These are phyloP conservation scores for Bembecia ichneumoniformis DNA, from an alignment of 2,888 invertebrate genomes.

Conservation along the genomic window DNA sequence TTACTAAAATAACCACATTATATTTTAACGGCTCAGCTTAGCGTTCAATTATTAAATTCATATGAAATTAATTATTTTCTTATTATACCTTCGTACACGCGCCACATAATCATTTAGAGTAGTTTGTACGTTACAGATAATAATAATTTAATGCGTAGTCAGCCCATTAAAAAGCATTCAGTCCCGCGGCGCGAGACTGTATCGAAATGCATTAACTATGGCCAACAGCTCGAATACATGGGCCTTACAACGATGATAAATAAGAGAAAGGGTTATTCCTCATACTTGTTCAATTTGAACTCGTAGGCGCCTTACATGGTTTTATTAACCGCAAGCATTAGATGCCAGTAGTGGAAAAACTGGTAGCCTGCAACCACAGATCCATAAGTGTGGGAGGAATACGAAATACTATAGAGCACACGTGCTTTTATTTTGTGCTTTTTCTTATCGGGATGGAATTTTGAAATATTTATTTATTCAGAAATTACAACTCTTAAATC, in stretches of 20 bases:
- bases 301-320: background rate
- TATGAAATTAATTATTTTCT: background rate
- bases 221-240: background rate
- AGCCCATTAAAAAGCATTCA: constrained; percentile 61
- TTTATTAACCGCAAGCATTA: background rate
- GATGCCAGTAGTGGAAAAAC: too few relatives aligned
- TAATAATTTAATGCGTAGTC: constrained; percentile 38
- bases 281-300: background rate
- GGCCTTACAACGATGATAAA: background rate
- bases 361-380: too few relatives aligned
- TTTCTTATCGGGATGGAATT: too few relatives aligned
- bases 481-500: too few relatives aligned
- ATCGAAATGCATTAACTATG: constrained; percentile 33
- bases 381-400: too few relatives aligned
- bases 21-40: too few relatives aligned
- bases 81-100: background rate
- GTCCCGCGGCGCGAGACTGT: constrained; percentile 26
- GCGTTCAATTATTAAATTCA: background rate
- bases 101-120: constrained; percentile 15
- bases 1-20: too few relatives aligned
- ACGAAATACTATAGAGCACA: too few relatives aligned
- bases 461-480: too few relatives aligned
- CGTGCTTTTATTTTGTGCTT: too few relatives aligned
- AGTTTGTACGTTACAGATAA: constrained; percentile 29
- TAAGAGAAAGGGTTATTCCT: background rate